Base-by-base conservation (phyloP, 2,113 vertebrate species). In the Coptodon bakossiorum region DNA sequence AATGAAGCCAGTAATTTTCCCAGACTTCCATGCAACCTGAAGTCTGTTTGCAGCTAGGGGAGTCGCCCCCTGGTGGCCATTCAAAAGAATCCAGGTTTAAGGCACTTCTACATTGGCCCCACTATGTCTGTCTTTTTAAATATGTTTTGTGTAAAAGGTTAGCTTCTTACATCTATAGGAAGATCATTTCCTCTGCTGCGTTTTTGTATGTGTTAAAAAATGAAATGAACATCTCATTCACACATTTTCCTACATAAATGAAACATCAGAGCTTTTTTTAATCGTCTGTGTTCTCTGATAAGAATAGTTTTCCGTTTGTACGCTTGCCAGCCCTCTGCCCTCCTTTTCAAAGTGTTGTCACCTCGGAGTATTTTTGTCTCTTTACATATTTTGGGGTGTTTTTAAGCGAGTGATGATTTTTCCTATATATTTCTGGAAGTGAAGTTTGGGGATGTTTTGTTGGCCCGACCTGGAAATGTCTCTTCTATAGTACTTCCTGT, bases 401-500 rank as follows among this genome's bases (percentile, higher is more conserved):
- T 91, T 61, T 50, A 29, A 59, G 3, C 6, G 0, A 54, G 6
- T 14, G 83, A n/a, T 24, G 52, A 80, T 86, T 90, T 85, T 81
- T 56, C 56, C 52, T 24, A 31, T 90, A 82, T 88, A 90, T 93
- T 86, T 91, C 63, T 73, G 90, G 83, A 84, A 53, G 38, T 71
- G 79, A 86, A 91, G 71, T 82, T 78, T 11, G 45, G 86, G 85
- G 88, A 89, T 89, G 87, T 93, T 94, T 91, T 92, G 90, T 91
- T 86, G 43, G 22, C 56, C 68, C 45, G 83, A 94, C 93, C 91
- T 93, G 94, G 93, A 95, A 93, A 93, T 90, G 93, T 93, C 92
- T 71, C 92, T 76, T 81, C 34, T 88, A 78, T 88, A 93, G 11
- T 89, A 85, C 89, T 94, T 96, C 95, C 95, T 96, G 94, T 95